These are phyloP conservation scores for Xylophagus ater DNA, from an alignment of 2,888 invertebrate genomes.

Conservation along the genomic window DNA sequence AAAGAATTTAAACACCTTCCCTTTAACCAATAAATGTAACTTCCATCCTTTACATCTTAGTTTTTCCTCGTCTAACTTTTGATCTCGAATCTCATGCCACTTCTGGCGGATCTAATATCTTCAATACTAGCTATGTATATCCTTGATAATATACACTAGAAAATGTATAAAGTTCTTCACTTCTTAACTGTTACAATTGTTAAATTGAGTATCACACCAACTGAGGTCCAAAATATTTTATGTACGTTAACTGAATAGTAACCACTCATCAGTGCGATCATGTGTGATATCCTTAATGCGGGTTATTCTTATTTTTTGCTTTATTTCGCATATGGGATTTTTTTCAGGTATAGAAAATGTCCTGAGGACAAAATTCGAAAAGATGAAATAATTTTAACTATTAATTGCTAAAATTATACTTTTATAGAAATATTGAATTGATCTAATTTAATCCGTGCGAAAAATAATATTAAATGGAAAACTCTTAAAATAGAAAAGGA, in stretches of 20 bases:
- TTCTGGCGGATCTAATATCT: too few species aligned
- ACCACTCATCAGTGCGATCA: conserved; percentile 10
- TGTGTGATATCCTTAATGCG: conserved; percentile 11
- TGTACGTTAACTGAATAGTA: conserved; percentile 9
- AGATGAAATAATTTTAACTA: too few species aligned
- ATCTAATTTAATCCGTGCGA: too few species aligned
- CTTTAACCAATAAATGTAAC: conserved; percentile 1
- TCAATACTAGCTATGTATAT: too few species aligned
- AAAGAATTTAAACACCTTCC: conserved; percentile 11
- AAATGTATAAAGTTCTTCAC: conserved; percentile 12
- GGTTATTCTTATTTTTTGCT: too few species aligned
- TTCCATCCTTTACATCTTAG: not conserved
- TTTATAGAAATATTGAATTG: too few species aligned
- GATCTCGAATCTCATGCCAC: not conserved
- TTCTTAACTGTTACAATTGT: conserved; percentile 16
- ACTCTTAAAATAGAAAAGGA: too few species aligned
- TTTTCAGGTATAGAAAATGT: too few species aligned
- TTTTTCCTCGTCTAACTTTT: not conserved
- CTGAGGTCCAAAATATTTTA: conserved; percentile 11
- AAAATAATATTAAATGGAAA: too few species aligned
- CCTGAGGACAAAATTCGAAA: too few species aligned
- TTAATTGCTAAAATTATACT: too few species aligned
- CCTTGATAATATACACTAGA: conserved; percentile 7
- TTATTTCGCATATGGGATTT: too few species aligned
- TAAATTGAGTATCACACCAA: conserved; percentile 14